Percentiles rank a stretch among this genome's conserved stretches.
phyloP scores from a whole-genome alignment of 2,797 vertebrate species.

The Notolepis coatsorum region DNA sequence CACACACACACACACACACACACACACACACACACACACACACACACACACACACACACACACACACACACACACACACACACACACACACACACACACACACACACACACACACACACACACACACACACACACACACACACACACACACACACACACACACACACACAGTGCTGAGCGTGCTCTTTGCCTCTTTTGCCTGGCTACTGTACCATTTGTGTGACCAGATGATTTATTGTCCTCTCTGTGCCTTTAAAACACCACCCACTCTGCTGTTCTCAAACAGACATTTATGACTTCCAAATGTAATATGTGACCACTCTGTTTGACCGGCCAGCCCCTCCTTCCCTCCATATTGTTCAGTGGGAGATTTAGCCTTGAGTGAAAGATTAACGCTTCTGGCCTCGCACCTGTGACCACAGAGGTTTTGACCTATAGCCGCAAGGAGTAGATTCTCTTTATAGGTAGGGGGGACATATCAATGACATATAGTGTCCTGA shows the following conservation, averaged over 20 bases:
- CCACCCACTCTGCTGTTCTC: constrained; percentile 41
- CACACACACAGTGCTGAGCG: constrained; percentile 24
- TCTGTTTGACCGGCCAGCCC: constrained; percentile 10
- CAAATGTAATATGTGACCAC: constrained; percentile 53
- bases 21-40: too few species aligned
- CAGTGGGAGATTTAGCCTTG: constrained; percentile 34
- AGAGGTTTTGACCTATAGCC: neutral
- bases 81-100: too few species aligned
- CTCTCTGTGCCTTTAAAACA: constrained; percentile 47
- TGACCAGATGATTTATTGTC: constrained; percentile 60
- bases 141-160: neutral
- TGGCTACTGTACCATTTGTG: constrained; percentile 16
- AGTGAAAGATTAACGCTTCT: constrained; percentile 54
- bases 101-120: too few species aligned
- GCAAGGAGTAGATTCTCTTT: constrained; percentile 1
- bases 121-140: neutral
- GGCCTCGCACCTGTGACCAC: constrained; percentile 18
- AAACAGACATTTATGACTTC: constrained; percentile 60
- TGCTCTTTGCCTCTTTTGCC: constrained; percentile 38
- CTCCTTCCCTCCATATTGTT: constrained; percentile 16
- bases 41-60: neutral
- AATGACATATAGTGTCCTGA: too few species aligned
- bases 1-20: too few species aligned
- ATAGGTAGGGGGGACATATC: too few species aligned
- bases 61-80: too few species aligned